Conservation (phyloP, 2,797 vertebrate species). For the Brachyrhaphis roseni region DNA sequence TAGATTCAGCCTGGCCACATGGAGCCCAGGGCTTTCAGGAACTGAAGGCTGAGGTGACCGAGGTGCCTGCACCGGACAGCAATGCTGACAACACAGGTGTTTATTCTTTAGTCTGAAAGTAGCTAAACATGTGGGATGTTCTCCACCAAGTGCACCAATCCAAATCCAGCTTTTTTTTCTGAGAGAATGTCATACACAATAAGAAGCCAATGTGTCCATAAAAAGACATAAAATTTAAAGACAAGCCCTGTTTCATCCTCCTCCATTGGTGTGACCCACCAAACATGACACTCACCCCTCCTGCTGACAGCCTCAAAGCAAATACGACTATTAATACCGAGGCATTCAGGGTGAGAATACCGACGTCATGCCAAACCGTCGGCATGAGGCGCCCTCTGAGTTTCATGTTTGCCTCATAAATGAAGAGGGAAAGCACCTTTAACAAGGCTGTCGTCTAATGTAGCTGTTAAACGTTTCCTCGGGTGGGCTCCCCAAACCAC, state of each 20-base stretch:
- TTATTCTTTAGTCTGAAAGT: neutral
- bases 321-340: constrained; percentile 79
- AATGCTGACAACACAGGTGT: constrained; percentile 70
- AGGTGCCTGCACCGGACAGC: constrained; percentile 81
- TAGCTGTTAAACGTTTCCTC: neutral
- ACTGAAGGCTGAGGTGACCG: constrained; percentile 89
- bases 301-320: constrained; percentile 74
- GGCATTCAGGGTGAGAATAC: constrained; percentile 62
- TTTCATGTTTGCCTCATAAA: constrained; percentile 32
- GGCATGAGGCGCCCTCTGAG: constrained; percentile 27
- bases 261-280: constrained; percentile 41
- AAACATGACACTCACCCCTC: constrained; percentile 63
- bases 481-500: constrained; percentile 3
- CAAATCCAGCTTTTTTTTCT: no score
- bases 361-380: constrained; percentile 35
- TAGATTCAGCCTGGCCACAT: constrained; percentile 84
- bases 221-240: neutral
- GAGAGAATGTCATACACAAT: neutral
- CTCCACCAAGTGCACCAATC: neutral
- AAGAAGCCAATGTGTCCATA: neutral
- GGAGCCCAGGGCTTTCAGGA: constrained; percentile 85
- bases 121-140: neutral
- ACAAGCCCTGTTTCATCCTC: neutral
- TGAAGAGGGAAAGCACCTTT: constrained; percentile 29
- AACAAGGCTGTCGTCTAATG: constrained; percentile 14